Conservation (phyloP, 2,888 invertebrate species). For the Thereva unica region DNA sequence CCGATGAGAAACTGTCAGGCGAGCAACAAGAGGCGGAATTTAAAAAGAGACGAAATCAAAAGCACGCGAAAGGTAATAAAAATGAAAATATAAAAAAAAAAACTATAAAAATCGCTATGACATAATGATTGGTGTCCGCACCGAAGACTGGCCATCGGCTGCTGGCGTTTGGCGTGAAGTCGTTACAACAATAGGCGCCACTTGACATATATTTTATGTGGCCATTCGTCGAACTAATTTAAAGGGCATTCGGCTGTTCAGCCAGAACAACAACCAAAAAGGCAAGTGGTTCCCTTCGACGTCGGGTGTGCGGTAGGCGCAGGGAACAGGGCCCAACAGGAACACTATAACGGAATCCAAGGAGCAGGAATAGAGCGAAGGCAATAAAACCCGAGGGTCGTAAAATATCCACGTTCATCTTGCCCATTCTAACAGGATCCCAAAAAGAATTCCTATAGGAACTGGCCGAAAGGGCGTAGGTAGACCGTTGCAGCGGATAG, state of each 20-base stretch:
- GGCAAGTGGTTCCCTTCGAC: background rate
- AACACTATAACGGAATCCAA: no score
- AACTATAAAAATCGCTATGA: slow-evolving; percentile 25
- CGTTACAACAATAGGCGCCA: slow-evolving; percentile 37
- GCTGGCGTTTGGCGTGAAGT: background rate
- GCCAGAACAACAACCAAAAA: slow-evolving; percentile 36
- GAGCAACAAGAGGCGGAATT: no score
- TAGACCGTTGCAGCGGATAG: no score
- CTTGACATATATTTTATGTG: slow-evolving; percentile 37
- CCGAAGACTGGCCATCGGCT: slow-evolving; percentile 11
- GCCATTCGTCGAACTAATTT: slow-evolving; percentile 41
- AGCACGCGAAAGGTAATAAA: no score
- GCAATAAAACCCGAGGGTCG: background rate
- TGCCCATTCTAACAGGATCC: no score
- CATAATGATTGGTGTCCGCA: slow-evolving; percentile 10
- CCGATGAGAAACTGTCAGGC: no score
- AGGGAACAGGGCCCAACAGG: no score
- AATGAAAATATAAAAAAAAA: no score
- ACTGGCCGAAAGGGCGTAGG: no score
- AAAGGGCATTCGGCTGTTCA: slow-evolving; percentile 35
- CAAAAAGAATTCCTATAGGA: no score
- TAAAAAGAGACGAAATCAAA: no score
- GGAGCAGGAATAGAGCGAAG: background rate
- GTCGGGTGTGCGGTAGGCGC: background rate
- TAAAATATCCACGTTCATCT: no score